A percentile compares a stretch with the other conserved stretches of the same genome.
Conservation (phyloP, 2,113 vertebrate genomes). For the Psammodynastes pulverulentus region DNA sequence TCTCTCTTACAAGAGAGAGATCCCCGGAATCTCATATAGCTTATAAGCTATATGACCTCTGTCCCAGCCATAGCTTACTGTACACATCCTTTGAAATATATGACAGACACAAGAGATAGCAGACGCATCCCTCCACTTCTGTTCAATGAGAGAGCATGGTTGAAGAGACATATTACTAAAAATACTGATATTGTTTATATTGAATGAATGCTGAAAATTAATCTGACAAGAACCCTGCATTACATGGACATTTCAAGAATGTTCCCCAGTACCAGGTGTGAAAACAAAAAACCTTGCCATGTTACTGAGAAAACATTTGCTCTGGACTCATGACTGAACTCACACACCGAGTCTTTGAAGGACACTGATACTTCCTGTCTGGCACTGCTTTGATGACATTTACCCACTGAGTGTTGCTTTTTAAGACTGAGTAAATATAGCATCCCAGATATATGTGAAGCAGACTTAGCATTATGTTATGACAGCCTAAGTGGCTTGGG, state of each 20-base stretch:
- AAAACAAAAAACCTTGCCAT: conserved; percentile 4
- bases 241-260: neutral
- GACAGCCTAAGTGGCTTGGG: conserved; percentile 17
- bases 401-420: conserved; percentile 8
- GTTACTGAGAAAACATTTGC: neutral
- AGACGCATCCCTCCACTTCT: neutral
- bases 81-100: neutral
- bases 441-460: conserved; percentile 2
- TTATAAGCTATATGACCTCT: too few relatives aligned
- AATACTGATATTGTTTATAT: neutral
- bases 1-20: neutral
- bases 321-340: conserved; percentile 7
- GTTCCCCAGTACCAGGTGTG: conserved; percentile 1
- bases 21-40: too few relatives aligned
- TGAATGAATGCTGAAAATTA: neutral
- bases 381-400: neutral
- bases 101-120: too few relatives aligned
- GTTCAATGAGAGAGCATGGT: neutral
- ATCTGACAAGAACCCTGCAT: neutral
- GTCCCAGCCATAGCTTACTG: neutral
- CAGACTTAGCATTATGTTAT: conserved; percentile 2
- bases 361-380: conserved; percentile 23
- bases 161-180: neutral
- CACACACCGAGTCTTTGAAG: neutral
- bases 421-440: neutral